Percentiles rank a stretch among this genome's conserved stretches.
These are phyloP conservation scores for Hirtodrosophila duncani DNA, from an alignment of 2,888 invertebrate genomes.

Conservation along the genomic window DNA sequence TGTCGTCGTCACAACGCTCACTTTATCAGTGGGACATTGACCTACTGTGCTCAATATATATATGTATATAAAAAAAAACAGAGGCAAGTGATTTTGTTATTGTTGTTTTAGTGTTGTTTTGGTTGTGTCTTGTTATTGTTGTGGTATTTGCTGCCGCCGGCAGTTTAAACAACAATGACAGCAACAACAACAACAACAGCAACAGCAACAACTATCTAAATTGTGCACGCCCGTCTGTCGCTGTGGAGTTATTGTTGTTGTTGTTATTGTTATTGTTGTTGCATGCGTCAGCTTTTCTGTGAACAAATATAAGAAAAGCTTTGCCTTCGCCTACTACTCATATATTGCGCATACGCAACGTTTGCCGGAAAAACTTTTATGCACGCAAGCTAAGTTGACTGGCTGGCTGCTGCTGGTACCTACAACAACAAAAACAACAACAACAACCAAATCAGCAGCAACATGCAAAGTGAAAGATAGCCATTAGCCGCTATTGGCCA, in stretches of 20 bases:
- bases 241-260: neutral
- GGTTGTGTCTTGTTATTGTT: slow-evolving; percentile 37
- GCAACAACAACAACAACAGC: slow-evolving; percentile 12
- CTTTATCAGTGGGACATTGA: slow-evolving; percentile 77
- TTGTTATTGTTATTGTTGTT: neutral
- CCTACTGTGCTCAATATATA: slow-evolving; percentile 76
- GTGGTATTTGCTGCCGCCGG: slow-evolving; percentile 40
- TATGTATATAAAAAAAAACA: slow-evolving; percentile 32
- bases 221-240: slow-evolving; percentile 21
- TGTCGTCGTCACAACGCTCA: slow-evolving; percentile 48
- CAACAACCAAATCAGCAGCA: slow-evolving; percentile 1
- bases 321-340: too few species aligned
- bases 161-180: slow-evolving; percentile 24
- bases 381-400: slow-evolving; percentile 33
- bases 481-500: slow-evolving; percentile 39
- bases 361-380: slow-evolving; percentile 26
- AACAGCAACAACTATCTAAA: slow-evolving; percentile 64
- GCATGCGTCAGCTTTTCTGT: slow-evolving; percentile 26
- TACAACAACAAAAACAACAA: slow-evolving; percentile 20
- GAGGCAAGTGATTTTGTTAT: slow-evolving; percentile 65
- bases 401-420: too few species aligned
- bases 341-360: slow-evolving; percentile 64
- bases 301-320: slow-evolving; percentile 36
- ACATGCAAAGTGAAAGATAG: slow-evolving; percentile 40
- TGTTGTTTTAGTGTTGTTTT: slow-evolving; percentile 11